Evolutionary conservation across 64 coral and sea anemone species (phyloP), one percentile per base, ranked within the genome.

Genomic region (Orbicella faveolata): DNA sequence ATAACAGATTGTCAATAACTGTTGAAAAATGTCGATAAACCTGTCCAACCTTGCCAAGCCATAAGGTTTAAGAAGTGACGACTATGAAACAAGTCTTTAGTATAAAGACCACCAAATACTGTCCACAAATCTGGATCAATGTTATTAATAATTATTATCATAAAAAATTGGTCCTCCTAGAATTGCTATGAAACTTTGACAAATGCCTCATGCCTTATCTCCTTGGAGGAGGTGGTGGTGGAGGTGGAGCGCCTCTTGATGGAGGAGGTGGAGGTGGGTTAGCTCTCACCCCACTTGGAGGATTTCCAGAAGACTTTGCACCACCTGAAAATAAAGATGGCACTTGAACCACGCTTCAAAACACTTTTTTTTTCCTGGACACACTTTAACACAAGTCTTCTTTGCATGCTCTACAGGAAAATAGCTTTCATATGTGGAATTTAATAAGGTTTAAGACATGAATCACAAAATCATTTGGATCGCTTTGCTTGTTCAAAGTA

Each of bases 161-260:
- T 44, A 66, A 85, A 85, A 85, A 84, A 84, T 69, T 33, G 44
- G 36, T 85, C 41, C 82, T 70, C 82, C 82, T 85, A 85, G 61
- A 83, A 85, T 68, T 53, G 23, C 51, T 79, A 79, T 57, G 13
- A 51, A 79, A 52, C 48, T 57, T 57, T 55, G 52, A 57, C n/a
- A 18, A 68, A 23, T 52, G 65, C 4, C 65, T 73, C 41, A 75
- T 91, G 65, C 4, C 65, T 73, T 63, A 75, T 91, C 36, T 76
- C 39, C 73, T 73, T 4, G 89, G 80, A 76, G 89, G 89, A 25
- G 89, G 81, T 15, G 81, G 89, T 44, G 89, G 89, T 1, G 89
- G 89, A 34, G 89, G 89, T 10, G 89, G 80, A 64, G 89, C 89
- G 36, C 89, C 89, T 77, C 89, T 91, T 21, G 61, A 64, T 52